Evolutionary conservation across 2,888 invertebrate genomes (phyloP).

Genomic region (Idaea aversata): DNA sequence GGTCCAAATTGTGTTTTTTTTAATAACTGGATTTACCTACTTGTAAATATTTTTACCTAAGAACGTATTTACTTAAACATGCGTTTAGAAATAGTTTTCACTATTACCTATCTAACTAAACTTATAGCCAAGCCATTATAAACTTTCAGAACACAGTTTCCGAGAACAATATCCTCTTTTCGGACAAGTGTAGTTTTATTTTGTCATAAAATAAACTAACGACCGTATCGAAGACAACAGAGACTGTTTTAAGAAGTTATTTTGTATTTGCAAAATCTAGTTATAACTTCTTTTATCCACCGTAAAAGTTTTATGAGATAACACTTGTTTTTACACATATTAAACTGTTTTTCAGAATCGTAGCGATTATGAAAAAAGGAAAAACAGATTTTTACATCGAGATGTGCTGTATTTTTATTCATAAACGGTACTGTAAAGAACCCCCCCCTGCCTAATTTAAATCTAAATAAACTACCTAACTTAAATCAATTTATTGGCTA

Average conservation of each 20-base stretch:
- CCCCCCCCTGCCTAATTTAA: no score
- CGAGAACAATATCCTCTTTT: conserved; percentile 12
- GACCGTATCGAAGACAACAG: conserved; percentile 22
- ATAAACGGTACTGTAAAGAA: no score
- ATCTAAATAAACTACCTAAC: no score
- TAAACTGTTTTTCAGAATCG: not conserved
- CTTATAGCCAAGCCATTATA: not conserved
- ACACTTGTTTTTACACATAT: conserved; percentile 2
- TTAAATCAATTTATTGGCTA: no score
- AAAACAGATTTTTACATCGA: not conserved
- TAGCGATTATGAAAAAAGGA: not conserved
- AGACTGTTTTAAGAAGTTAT: conserved; percentile 24
- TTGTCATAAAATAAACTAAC: conserved; percentile 27
- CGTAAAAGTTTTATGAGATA: conserved; percentile 19
- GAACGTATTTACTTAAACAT: no score
- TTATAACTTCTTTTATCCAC: conserved; percentile 25
- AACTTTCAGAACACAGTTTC: not conserved
- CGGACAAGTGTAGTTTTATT: conserved; percentile 24
- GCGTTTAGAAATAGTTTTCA: not conserved
- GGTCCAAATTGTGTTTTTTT: no score
- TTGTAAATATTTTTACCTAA: no score
- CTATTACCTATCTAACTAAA: not conserved
- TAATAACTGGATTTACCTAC: no score
- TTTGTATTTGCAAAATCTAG: conserved; percentile 24
- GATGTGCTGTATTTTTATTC: not conserved